phyloP scores from a whole-genome alignment of 2,113 vertebrate genomes.

The Cryptotis parvus region DNA sequence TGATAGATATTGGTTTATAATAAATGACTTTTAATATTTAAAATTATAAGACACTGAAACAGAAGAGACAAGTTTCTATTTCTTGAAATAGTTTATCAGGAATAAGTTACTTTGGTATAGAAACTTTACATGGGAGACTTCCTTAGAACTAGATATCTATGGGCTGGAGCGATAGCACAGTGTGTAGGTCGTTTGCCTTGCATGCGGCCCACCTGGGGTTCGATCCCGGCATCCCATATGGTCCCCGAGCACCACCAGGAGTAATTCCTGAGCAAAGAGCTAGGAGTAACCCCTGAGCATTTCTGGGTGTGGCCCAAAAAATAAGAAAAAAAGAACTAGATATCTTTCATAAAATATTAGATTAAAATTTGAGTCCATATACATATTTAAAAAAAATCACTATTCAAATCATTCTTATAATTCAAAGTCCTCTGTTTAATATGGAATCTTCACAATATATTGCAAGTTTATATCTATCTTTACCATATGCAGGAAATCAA shows the following conservation, averaged over 20 bases:
- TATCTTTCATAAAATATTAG: too few species aligned
- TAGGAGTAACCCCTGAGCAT: too few species aligned
- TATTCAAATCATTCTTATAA: neutral
- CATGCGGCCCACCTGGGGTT: too few species aligned
- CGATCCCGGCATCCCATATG: too few species aligned
- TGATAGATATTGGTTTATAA: neutral
- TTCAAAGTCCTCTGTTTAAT: neutral
- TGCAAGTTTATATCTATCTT: neutral
- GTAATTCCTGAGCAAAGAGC: too few species aligned
- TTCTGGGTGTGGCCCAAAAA: too few species aligned
- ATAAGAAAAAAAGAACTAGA: too few species aligned
- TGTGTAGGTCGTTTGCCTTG: too few species aligned
- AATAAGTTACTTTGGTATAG: neutral
- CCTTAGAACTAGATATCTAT: too few species aligned
- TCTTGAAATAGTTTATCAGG: neutral
- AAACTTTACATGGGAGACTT: neutral
- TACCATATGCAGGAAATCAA: constrained; percentile 23
- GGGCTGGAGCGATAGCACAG: too few species aligned
- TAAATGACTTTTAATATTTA: neutral
- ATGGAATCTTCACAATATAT: neutral
- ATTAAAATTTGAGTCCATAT: too few species aligned
- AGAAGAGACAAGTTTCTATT: neutral
- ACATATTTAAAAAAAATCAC: constrained; percentile 3
- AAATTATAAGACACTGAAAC: neutral
- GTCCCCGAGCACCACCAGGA: too few species aligned